Base-by-base conservation (phyloP, 2,113 vertebrate species). In the Archilochus colubris region DNA sequence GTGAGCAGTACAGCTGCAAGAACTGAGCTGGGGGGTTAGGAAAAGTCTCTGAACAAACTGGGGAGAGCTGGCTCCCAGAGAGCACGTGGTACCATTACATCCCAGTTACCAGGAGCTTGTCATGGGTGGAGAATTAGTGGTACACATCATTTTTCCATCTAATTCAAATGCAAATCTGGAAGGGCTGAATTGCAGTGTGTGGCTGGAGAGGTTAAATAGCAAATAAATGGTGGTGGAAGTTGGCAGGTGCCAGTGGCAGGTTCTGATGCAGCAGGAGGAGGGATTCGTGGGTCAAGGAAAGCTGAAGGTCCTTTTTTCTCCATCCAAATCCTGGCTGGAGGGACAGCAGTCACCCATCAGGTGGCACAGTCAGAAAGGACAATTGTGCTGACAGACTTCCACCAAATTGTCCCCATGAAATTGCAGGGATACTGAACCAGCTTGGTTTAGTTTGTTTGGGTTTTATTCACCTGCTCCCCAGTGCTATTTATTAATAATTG, bases 281-380 rank as follows among this genome's bases (percentile, higher is more conserved):
- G 19, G 31, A 43, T 62, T 38, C 0, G 0, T 30, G 40, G 50
- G 5, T 40, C 10, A 8, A n/a, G 61, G 61, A 61, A 15, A 86
- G 31, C 40, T 20, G 3, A 33, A 38, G 10, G 6, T 73, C 68
- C 38, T 44, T 16, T 36, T 50, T 19, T 4, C 21, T 43, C 31
- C 10, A 0, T 6, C 12, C 6, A 13, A 2, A 1, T 33, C 33
- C 33, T 23, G 31, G 8, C 48, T 57, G 28, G 8, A 2, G 2
- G 12, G 1, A 1, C 40, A 40, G 12, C 40, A 40, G 10, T 40
- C 40, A 40, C 40, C 12, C 40, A 40, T 40, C 40, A 40, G 40
- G 40, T 40, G 40, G 40, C 40, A 40, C 40, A 40, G 40, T 40
- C 40, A 40, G 40, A 40, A 40, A 40, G 40, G 40, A 40, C 40